Evolutionary conservation across 2,797 vertebrate species (phyloP), one percentile per base, ranked within the genome.

Genomic region (Sebastes steindachneri): DNA sequence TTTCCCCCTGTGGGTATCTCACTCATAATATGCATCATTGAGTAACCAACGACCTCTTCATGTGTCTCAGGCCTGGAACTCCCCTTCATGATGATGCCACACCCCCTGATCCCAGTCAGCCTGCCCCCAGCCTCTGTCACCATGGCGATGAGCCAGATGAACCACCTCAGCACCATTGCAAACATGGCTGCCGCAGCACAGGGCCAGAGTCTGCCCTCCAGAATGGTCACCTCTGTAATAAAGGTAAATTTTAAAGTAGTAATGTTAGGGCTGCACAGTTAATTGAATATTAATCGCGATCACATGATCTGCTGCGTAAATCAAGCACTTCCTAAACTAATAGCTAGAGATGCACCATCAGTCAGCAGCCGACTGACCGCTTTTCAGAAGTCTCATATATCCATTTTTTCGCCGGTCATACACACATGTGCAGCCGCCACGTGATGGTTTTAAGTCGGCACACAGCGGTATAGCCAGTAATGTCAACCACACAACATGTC

Each of bases 121-220:
- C 96, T 99, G 96, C 99, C 99, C 95, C 99, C 98, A 92, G 99
- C 99, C 84, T 99, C 99, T 87, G 99, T 99, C 95, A 99, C 98
- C 23, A 99, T 99, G 99, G 99, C 99, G 2, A 99, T 99, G 98
- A 99, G 98, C 95, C 99, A 99, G 95, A 99, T 99, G 99, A 99
- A 99, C 95, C 99, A 99, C 93, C 98, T 99, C 93, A 99, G 96
- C 93, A 99, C 98, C 93, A 99, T 99, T 26, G 98, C 98, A 79
- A 99, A 98, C 91, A 99, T 99, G 99, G 99, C 99, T 0, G 99
- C 99, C 4, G 99, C 98, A 82, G 98, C 98, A 84, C 98, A 99
- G 96, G 97, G 98, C 92, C 98, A 99, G 95, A 98, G 97, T 71
- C 96, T 97, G 90, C 98, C 97, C 76, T 98, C 97, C 90, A 97